Evolutionary conservation across 1,140 invertebrate species (phyloP), one percentile per base, ranked within the genome.

Genomic region (Pseudomyrmex cubaensis): DNA sequence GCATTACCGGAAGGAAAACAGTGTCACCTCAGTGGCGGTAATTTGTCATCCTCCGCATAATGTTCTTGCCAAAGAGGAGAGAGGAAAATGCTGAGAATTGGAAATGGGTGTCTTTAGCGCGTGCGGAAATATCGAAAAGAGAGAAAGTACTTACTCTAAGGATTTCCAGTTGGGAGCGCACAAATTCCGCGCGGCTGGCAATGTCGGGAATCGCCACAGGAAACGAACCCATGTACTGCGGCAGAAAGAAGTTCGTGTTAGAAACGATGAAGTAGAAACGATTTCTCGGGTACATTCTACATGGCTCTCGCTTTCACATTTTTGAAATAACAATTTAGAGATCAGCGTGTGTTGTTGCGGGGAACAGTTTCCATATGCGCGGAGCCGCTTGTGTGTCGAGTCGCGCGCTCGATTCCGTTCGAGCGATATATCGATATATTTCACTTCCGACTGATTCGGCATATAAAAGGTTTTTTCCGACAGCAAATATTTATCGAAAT

Each of bases 151-250:
- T 94, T 91, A 97, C 96, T 94, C 96, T 95, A 93, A 97, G 95
- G 85, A 95, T 94, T 89, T 96, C 95, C 83, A 96, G 93, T 85
- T 96, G 95, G 25, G 93, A 92, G 76, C 95, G 94, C 70, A 96
- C 94, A 86, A 95, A 95, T 86, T 96, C 95, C 70, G 95, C 95
- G 92, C 96, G 94, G 83, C 95, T 94, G 89, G 95, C 93, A 92
- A 96, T 95, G 90, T 96, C 96, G 87, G 95, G 95, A 90, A 96
- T 96, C 88, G 94, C 94, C 91, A 96, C 96, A 90, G 96, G 95
- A 95, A 97, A 97, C 87, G 96, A 97, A 88, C 97, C 97, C 95
- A 97, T 96, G 92, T 97, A 97, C 96, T 97, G 95, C 57, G 96
- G 88, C 90, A 93, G 91, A 91, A 92, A 90, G 85, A 87, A 84